Conservation (phyloP, 2,113 vertebrate genomes). For the Thomomys bottae region DNA sequence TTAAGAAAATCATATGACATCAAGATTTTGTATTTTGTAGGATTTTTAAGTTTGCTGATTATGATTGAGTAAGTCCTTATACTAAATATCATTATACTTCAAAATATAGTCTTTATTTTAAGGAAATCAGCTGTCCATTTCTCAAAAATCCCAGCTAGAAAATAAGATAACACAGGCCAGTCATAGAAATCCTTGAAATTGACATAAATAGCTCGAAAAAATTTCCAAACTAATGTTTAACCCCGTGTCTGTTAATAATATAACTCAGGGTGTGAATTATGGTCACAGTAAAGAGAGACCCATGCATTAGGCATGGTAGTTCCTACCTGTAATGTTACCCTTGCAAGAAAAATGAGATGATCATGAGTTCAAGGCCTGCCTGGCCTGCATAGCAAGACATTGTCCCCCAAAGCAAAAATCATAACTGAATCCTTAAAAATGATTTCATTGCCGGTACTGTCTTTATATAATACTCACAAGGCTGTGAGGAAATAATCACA, state of each 20-base stretch:
- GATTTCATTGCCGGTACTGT: background rate
- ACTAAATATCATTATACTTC: background rate
- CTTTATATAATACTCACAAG: background rate
- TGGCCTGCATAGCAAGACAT: background rate
- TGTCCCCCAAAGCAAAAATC: background rate
- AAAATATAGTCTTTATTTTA: background rate
- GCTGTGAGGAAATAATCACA: background rate
- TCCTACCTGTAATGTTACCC: background rate
- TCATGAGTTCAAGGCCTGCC: background rate
- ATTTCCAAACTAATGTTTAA: background rate
- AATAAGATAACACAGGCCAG: background rate
- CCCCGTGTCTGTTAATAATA: background rate
- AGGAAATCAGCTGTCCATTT: background rate
- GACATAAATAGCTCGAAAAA: background rate
- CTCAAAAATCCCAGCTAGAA: background rate
- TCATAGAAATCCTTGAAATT: background rate
- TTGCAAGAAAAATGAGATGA: background rate
- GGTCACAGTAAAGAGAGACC: background rate
- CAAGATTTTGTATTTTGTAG: background rate
- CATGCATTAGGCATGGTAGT: too few relatives aligned
- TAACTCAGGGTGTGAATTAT: background rate
- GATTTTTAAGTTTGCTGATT: background rate
- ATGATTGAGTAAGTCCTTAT: background rate
- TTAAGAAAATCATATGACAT: background rate
- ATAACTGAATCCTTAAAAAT: too few relatives aligned